These are phyloP conservation scores for Drosophila melanogaster DNA, from an alignment of 1,140 invertebrate species.

Conservation along the genomic window Release_6_plus_ISO1_MT NC_004354.4:6904501-6905000, in stretches of 20 bases:
- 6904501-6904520: no score
- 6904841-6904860: conserved; percentile 15
- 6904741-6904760: conserved; percentile 43
- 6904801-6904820: conserved; percentile 36
- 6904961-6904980: no score
- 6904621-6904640: neutral
- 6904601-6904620: neutral
- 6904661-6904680: conserved; percentile 39
- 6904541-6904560: neutral
- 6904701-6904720: conserved; percentile 20
- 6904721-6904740: conserved; percentile 42
- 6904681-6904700: neutral
- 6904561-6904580: neutral
- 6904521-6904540: no score
- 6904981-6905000: no score
- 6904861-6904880: conserved; percentile 15
- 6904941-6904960: neutral
- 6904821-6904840: conserved; percentile 20
- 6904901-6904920: neutral
- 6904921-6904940: neutral
- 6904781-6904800: conserved; percentile 33
- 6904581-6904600: neutral
- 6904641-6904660: conserved; percentile 61
- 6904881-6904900: conserved; percentile 26
- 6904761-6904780: conserved; percentile 24